Evolutionary conservation across 92 coral and sea anemone species (phyloP), one percentile per base, ranked within the genome.

Genomic region (Siderastrea radians): DNA sequence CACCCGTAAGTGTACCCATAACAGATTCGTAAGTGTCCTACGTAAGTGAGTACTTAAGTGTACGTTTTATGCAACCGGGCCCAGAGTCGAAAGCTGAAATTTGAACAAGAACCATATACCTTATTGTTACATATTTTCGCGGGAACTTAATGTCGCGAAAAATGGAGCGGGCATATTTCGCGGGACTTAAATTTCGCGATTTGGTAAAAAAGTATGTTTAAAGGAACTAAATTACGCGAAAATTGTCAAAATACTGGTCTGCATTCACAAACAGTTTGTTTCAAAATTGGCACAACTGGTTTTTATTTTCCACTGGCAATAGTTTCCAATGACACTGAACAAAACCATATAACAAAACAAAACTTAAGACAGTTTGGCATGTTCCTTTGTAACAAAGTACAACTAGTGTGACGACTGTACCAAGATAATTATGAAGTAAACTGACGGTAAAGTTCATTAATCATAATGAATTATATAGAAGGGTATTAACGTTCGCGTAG

Each of bases 271-370:
- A 12, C 66, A 61, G 66, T 7, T 61, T 16, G 66, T 61, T 12
- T 61, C 66, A 61, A 4, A 61, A 61, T 61, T 61, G 66, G 2
- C 17, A 7, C 66, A 61, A 61, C 38, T 26, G 38, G 38, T 26
- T 26, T 61, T 16, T 8, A 61, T 16, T 61, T 61, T 61, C 17
- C 66, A 61, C 38, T 61, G 14, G 66, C 66, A 61, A 0, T 61
- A 61, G 66, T 16, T 61, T 61, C 66, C 66, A 61, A 61, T 61
- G 66, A 61, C 66, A 61, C 66, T 61, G 65, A 60, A 60, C 65
- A 60, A 60, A 60, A 60, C 65, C 15, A 60, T 60, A 15, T 16
- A 26, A 26, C 38, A 26, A 26, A 26, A 26, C 38, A 3, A 61
- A 61, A 12, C 17, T 7, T 13, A 61, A 61, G 3, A 61, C 66